These are phyloP conservation scores for Sturnira hondurensis DNA, from an alignment of 2,113 vertebrate genomes.

Conservation along the genomic window DNA sequence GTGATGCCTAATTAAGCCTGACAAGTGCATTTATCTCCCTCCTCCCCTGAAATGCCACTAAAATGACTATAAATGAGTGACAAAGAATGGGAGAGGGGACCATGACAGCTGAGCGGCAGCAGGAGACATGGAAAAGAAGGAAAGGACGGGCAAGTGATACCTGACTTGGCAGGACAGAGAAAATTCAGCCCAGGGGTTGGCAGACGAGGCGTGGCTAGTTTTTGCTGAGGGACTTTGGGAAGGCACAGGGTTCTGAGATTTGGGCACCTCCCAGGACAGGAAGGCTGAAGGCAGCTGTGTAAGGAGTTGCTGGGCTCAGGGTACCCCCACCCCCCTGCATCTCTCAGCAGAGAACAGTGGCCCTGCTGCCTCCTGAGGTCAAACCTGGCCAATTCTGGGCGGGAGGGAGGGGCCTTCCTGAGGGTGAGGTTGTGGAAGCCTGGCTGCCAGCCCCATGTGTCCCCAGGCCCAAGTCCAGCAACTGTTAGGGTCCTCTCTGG, in stretches of 20 bases:
- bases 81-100: neutral
- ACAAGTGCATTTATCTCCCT: neutral
- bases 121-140: neutral
- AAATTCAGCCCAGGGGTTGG: accelerated
- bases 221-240: accelerated
- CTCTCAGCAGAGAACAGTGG: neutral
- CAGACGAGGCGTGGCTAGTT: accelerated
- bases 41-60: neutral
- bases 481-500: neutral
- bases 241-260: neutral
- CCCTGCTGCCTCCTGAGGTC: neutral
- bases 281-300: neutral
- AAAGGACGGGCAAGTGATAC: neutral
- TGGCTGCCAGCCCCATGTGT: no score
- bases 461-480: neutral
- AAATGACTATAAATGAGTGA: accelerated
- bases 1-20: neutral
- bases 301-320: neutral
- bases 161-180: neutral
- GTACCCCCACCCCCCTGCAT: accelerated
- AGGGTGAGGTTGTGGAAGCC: neutral
- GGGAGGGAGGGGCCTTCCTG: neutral
- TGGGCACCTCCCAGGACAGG: accelerated
- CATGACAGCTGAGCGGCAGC: neutral
- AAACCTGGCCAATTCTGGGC: neutral